Evolutionary conservation across 35 echinoderm and acorn worm genomes (phyloP), one percentile per base, ranked within the genome.

Genomic region (Ophioderma brevispina): DNA sequence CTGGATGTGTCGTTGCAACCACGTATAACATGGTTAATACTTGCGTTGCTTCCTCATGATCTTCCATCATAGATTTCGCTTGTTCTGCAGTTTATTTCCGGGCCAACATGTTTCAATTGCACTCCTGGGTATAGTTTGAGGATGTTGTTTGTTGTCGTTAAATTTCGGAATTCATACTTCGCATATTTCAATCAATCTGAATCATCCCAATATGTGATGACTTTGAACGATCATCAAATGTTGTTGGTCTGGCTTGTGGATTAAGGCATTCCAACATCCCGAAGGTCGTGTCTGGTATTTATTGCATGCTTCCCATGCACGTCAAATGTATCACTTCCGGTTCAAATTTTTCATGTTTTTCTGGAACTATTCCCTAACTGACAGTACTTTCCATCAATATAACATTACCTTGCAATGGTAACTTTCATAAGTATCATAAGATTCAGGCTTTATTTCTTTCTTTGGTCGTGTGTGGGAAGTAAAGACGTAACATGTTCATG

Each of bases 281-380:
- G 82, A 2, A 82, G 78, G 37, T n/a, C n/a, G n/a, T n/a, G n/a
- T 37, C 39, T 31, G 56, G 82, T 80, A 87, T 78, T 76, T 91
- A 31, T 55, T 75, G 32, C 18, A 80, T 50, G 78, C 40, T 33
- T 92, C 85, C 38, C 64, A 38, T 78, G 90, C 90, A 36, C 78
- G 75, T 95, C 89, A 55, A 95, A 32, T n/a, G 76, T 33, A 23
- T 82, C 80, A 82, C 64, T 55, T 28, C 32, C 21, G 32, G 75
- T 89, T 92, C 90, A 92, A 78, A 92, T 17, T 43, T 32, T 85
- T 31, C 40, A 80, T 92, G 81, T 95, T 95, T n/a, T 55, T 75
- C 39, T 56, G 64, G 32, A 18, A 95, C 85, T 38, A 88, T 38
- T 84, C 84, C 38, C 85, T 76, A 0, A 91, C 90, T 78, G 52